These are phyloP conservation scores for Noctua janthe DNA, from an alignment of 2,888 invertebrate genomes.

Conservation along the genomic window DNA sequence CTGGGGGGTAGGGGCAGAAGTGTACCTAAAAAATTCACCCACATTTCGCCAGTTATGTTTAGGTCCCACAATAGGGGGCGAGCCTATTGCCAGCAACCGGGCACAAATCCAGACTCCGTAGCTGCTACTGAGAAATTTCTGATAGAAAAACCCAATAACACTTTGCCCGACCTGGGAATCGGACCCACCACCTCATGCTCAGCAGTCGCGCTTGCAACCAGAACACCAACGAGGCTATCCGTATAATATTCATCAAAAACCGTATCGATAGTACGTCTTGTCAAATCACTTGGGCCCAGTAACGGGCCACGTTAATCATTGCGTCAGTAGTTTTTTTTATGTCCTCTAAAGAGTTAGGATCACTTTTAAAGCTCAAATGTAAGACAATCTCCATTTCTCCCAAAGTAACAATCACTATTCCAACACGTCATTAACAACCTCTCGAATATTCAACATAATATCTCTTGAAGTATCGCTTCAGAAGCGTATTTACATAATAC, in stretches of 20 bases:
- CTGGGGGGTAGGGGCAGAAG: too few relatives aligned
- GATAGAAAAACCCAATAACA: too few relatives aligned
- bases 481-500: constrained; percentile 8
- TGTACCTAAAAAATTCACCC: too few relatives aligned
- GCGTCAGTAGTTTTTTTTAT: not conserved
- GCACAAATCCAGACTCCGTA: too few relatives aligned
- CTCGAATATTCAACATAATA: constrained; percentile 25
- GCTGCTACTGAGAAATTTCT: too few relatives aligned
- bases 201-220: too few relatives aligned
- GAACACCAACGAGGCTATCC: not conserved
- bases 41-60: too few relatives aligned
- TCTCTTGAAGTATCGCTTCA: constrained; percentile 6
- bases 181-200: too few relatives aligned
- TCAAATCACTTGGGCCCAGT: not conserved
- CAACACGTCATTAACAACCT: constrained; percentile 5
- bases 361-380: not conserved
- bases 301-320: not conserved
- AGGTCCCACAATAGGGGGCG: too few relatives aligned
- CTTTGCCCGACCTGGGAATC: too few relatives aligned
- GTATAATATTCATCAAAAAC: not conserved
- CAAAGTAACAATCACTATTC: constrained; percentile 19
- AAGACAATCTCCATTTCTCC: not conserved
- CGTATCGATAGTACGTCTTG: not conserved
- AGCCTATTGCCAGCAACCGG: too few relatives aligned
- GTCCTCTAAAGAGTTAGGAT: not conserved